Evolutionary conservation across 2,113 vertebrate genomes (phyloP).

Genomic region (Pandion haliaetus): DNA sequence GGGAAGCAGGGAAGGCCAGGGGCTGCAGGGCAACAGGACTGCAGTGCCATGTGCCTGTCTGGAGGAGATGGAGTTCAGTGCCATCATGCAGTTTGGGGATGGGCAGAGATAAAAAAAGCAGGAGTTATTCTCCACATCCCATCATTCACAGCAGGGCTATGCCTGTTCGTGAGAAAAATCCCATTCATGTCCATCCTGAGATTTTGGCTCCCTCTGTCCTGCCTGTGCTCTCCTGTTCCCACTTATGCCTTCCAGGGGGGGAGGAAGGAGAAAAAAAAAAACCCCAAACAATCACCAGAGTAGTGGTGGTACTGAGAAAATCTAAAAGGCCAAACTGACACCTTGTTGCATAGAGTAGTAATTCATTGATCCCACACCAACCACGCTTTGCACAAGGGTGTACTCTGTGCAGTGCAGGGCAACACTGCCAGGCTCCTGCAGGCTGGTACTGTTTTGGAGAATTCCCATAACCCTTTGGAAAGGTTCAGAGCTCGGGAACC

Average conservation of each 20-base stretch:
- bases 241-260: neutral
- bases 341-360: neutral
- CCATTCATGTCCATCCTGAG: fast-evolving
- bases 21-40: neutral
- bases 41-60: fast-evolving
- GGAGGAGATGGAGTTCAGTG: neutral
- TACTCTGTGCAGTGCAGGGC: fast-evolving
- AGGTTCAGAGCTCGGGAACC: neutral
- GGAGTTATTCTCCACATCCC: neutral
- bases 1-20: fast-evolving
- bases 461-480: neutral
- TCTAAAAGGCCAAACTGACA: neutral
- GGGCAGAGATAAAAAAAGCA: neutral
- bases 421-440: fast-evolving
- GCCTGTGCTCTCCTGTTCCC: neutral
- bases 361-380: neutral
- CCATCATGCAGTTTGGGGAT: fast-evolving
- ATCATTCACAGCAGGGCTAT: neutral
- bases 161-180: neutral
- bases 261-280: too few species aligned
- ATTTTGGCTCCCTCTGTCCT: neutral
- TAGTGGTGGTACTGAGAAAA: neutral
- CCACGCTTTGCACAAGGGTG: neutral
- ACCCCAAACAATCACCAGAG: neutral
- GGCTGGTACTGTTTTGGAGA: neutral